phyloP scores from a whole-genome alignment of 2,797 vertebrate genomes.

The Ataeniobius toweri region DNA sequence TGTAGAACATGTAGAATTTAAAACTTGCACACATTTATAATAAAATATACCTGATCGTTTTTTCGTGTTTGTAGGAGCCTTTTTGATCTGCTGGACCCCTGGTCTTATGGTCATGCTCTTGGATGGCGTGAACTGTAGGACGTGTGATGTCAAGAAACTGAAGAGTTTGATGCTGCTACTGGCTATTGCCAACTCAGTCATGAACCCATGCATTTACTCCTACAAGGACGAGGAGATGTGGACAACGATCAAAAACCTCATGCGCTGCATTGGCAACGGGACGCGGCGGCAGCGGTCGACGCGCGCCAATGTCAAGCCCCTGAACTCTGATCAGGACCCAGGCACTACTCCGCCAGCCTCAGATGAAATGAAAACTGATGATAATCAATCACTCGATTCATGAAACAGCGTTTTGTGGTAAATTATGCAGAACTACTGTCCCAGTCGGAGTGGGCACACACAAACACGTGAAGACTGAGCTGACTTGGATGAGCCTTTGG shows the following conservation, averaged over 20 bases:
- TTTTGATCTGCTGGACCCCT: constrained; percentile 97
- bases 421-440: constrained; percentile 12
- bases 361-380: constrained; percentile 72
- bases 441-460: background rate
- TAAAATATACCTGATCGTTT: background rate
- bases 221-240: constrained; percentile 98
- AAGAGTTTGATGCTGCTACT: constrained; percentile 94
- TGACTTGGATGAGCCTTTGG: constrained; percentile 33
- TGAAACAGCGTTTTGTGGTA: constrained; percentile 43
- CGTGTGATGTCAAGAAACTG: constrained; percentile 83
- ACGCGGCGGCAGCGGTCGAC: constrained; percentile 79
- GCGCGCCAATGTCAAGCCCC: constrained; percentile 70
- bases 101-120: constrained; percentile 90
- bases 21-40: background rate
- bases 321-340: constrained; percentile 71
- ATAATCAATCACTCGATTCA: constrained; percentile 62
- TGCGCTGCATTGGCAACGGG: constrained; percentile 84
- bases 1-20: background rate
- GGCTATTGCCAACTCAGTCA: constrained; percentile 92
- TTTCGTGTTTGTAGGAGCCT: constrained; percentile 83
- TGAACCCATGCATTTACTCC: constrained; percentile 98
- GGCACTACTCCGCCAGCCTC: constrained; percentile 69
- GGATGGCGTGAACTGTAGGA: constrained; percentile 88
- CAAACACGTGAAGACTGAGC: constrained; percentile 19
- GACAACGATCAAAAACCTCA: constrained; percentile 89